Evolutionary conservation across 2,888 invertebrate genomes (phyloP), one percentile per base, ranked within the genome.

Genomic region (Thera obeliscata): DNA sequence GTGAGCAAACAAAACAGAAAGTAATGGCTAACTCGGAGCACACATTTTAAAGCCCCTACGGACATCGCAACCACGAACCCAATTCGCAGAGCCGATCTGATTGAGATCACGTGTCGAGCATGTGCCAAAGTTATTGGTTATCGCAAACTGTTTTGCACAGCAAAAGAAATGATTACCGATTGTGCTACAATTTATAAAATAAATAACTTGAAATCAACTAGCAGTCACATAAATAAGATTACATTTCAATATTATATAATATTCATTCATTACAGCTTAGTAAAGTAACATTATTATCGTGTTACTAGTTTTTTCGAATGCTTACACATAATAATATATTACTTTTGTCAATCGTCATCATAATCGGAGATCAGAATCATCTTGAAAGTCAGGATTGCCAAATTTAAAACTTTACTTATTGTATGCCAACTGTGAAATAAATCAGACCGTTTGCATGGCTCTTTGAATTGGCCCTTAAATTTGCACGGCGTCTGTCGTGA

Each of bases 401-500:
- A 33, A 8, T 12, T 33, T 2, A 50, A 50, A 49, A n/a, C n/a
- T n/a, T n/a, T 50, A 43, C 7, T 2, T 43, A 43, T 7, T 43
- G 43, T 22, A 12, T 4, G 9, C 6, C 3, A 22, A 35, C 41
- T 56, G 12, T 38, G 33, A 36, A 41, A 46, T 41, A 50, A 60
- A 67, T 64, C 55, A 36, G 55, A 7, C 22, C 11, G 56, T 63
- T 38, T 46, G 56, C 22, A 63, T 7, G 74, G 79, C 79, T 74
- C 81, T 66, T 46, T 43, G 38, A 50, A 52, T 48, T 48, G 66
- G 88, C 88, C 90, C 90, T 92, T 91, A 89, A 87, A 93, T 93
- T 93, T 86, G 91, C 92, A 91, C 88, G 87, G 85, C 87, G 86
- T 82, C 79, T 81, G 83, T 74, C 82, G 86, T 83, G 88, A 89